These are phyloP conservation scores for Typhlomys cinereus DNA, from an alignment of 2,113 vertebrate genomes.

Conservation along the genomic window DNA sequence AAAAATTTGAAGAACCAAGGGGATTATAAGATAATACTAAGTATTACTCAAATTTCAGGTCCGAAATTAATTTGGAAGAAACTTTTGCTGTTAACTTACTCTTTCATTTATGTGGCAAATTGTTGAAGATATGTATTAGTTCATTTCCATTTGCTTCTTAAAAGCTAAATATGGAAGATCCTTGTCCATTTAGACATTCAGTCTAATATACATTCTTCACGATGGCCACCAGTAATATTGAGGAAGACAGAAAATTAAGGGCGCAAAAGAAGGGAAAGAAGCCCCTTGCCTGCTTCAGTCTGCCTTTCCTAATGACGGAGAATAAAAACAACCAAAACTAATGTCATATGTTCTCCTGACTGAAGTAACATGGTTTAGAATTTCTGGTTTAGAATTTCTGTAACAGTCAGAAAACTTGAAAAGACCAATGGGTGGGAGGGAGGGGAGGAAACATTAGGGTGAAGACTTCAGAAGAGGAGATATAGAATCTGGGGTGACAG, in stretches of 20 bases:
- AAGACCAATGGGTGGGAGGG: no score
- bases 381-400: no score
- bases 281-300: background rate
- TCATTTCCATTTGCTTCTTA: background rate
- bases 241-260: background rate
- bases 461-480: no score
- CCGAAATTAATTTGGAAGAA: conserved; percentile 11
- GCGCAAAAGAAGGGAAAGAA: background rate
- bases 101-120: conserved; percentile 21
- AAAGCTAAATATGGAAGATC: background rate
- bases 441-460: no score
- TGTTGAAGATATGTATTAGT: background rate
- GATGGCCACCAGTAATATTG: background rate
- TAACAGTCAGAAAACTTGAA: no score
- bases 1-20: background rate
- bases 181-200: conserved; percentile 18
- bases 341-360: no score
- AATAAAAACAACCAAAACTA: no score
- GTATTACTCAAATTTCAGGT: background rate
- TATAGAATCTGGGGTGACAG: no score
- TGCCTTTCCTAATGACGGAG: background rate
- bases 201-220: background rate
- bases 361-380: no score
- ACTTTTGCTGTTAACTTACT: background rate
- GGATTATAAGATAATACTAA: background rate